Evolutionary conservation across 2,888 invertebrate species (phyloP).

Genomic region (Spilarctia lutea): DNA sequence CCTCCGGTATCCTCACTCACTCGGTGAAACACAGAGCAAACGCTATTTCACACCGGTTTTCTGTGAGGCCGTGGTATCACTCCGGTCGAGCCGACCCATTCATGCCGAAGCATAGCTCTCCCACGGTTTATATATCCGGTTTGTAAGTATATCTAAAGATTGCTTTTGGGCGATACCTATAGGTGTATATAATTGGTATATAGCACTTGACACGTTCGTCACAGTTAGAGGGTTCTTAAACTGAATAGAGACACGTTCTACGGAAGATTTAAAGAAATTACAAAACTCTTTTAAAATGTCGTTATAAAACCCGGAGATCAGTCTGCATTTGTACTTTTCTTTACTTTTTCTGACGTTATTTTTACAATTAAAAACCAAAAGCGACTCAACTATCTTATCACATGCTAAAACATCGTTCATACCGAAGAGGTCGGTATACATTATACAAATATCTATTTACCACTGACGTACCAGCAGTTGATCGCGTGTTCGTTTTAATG

Average conservation of each 20-base stretch:
- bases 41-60: too few relatives aligned
- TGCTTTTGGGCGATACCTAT: too few relatives aligned
- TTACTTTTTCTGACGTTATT: not conserved
- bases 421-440: not conserved
- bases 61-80: too few relatives aligned
- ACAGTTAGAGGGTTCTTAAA: too few relatives aligned
- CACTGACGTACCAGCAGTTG: not conserved
- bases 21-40: too few relatives aligned
- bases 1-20: too few relatives aligned
- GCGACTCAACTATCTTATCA: not conserved
- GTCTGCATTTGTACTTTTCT: not conserved
- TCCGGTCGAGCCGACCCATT: too few relatives aligned
- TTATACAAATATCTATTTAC: not conserved
- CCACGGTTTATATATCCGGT: too few relatives aligned
- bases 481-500: slow-evolving; percentile 9
- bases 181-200: too few relatives aligned
- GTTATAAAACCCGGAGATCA: not conserved
- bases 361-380: not conserved
- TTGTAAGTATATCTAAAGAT: too few relatives aligned
- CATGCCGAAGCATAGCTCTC: too few relatives aligned
- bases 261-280: not conserved
- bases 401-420: not conserved
- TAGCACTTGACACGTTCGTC: too few relatives aligned
- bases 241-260: not conserved
- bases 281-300: not conserved